Evolutionary conservation across 1,140 invertebrate species (phyloP).

Genomic region (Drosophila lacertosa): DNA sequence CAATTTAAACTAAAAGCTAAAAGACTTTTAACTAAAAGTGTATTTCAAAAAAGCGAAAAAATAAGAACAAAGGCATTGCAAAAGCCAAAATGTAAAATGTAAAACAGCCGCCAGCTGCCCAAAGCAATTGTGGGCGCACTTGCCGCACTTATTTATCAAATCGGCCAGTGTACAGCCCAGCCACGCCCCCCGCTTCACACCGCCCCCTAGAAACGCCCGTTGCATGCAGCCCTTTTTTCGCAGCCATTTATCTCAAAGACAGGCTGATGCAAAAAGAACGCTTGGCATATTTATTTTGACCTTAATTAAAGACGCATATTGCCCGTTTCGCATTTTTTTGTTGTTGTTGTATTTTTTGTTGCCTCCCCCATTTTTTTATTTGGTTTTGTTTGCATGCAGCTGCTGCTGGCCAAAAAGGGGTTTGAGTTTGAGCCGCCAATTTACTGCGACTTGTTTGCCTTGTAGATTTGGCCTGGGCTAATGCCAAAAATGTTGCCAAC

Average conservation of each 20-base stretch:
- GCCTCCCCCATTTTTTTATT: no score
- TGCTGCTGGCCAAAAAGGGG: slow-evolving; percentile 2
- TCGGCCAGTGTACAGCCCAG: slow-evolving; percentile 16
- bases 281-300: slow-evolving; percentile 59
- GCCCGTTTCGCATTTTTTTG: slow-evolving; percentile 43
- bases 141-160: slow-evolving; percentile 70
- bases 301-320: slow-evolving; percentile 80
- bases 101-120: slow-evolving; percentile 45
- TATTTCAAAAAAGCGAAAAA: neutral
- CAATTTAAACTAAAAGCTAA: neutral
- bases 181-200: neutral
- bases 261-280: slow-evolving; percentile 42
- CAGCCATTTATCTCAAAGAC: slow-evolving; percentile 71
- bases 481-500: slow-evolving; percentile 28
- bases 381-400: slow-evolving; percentile 35
- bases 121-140: slow-evolving; percentile 42
- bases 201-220: neutral
- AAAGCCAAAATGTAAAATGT: slow-evolving; percentile 66
- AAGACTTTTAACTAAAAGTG: neutral
- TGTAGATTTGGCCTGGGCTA: slow-evolving; percentile 22
- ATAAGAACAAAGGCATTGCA: slow-evolving; percentile 13
- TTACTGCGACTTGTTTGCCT: slow-evolving; percentile 29
- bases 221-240: slow-evolving; percentile 32
- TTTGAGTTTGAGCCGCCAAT: slow-evolving; percentile 27
- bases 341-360: no score